Conservation (phyloP, 2,113 vertebrate genomes). For the Solea solea region DNA sequence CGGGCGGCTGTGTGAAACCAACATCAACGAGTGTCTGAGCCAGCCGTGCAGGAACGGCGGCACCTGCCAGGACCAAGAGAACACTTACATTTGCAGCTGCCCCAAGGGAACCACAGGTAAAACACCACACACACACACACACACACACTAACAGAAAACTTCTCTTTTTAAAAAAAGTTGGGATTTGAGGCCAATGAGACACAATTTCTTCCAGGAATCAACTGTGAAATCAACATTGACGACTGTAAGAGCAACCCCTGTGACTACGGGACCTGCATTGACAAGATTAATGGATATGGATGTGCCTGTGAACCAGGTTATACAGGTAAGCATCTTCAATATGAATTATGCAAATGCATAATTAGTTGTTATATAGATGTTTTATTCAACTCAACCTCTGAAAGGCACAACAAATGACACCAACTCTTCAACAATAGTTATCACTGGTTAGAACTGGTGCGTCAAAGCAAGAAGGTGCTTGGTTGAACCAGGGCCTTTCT, state of each 20-base stretch:
- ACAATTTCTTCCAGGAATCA: constrained; percentile 80
- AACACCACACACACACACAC: neutral
- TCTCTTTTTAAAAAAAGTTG: neutral
- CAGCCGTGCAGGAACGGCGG: constrained; percentile 94
- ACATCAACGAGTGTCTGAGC: constrained; percentile 95
- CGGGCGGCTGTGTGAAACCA: constrained; percentile 90
- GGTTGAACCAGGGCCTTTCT: too few species aligned
- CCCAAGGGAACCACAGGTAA: constrained; percentile 92
- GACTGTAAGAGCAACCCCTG: constrained; percentile 94
- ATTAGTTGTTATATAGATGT: too few species aligned
- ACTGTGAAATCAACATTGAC: constrained; percentile 93
- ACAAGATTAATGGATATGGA: constrained; percentile 94
- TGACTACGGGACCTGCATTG: constrained; percentile 91
- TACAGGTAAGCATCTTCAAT: constrained; percentile 81
- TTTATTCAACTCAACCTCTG: too few species aligned
- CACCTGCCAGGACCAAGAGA: constrained; percentile 90
- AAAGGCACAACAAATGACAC: too few species aligned
- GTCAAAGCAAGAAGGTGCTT: too few species aligned
- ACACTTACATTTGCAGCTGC: constrained; percentile 88
- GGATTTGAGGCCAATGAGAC: neutral
- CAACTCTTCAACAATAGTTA: too few species aligned
- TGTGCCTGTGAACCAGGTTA: constrained; percentile 92
- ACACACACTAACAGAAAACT: neutral
- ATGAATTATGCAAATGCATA: too few species aligned
- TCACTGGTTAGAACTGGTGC: too few species aligned